Base-by-base conservation (phyloP, 2,888 invertebrate species). In the Drosophila rubida region DNA sequence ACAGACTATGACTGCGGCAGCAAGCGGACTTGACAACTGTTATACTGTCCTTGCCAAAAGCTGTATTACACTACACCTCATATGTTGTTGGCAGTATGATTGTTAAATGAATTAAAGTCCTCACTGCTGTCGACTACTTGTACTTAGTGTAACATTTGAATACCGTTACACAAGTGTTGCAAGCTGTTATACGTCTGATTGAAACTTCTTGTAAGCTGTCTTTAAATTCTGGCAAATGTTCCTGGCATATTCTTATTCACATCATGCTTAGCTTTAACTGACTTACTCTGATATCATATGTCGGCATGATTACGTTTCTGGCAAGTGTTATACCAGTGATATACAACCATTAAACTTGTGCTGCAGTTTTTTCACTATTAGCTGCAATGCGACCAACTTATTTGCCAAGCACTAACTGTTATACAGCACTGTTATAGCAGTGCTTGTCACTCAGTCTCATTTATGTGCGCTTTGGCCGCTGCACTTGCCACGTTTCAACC, bases 401-500 rank as follows among this genome's bases (percentile, higher is more conserved):
- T 35, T 13, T 14, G 13, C 6, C 35, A 46, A 27, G 30, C 11
- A 2, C n/a, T n/a, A 23, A 54, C 30, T 44, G 53, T 25, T 51
- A 51, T 51, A 51, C 16, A 39, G 8, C 6, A 53, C 22, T 53
- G 42, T 45, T 45, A 55, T 46, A 46, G 13, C 30, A 9, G 22
- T 19, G 14, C 37, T 39, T 14, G 16, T n/a, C 27, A 13, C 44
- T 37, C 27, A 8, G 46, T 19, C 27, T 27, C 11, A 41, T 30
- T 14, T 50, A 45, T 37, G 41, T 41, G 14, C 22, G 22, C 7
- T 35, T 53, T 19, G 54, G 44, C 35, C 19, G 48, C 32, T 27
- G 37, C 48, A n/a, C 22, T 23, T 41, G 50, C 76, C 51, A 27
- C 23, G 13, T 27, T 50, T 66, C 66, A 61, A 58, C 57, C 54